Evolutionary conservation across 2,113 vertebrate genomes (phyloP).

Genomic region (Rhinogobius similis): DNA sequence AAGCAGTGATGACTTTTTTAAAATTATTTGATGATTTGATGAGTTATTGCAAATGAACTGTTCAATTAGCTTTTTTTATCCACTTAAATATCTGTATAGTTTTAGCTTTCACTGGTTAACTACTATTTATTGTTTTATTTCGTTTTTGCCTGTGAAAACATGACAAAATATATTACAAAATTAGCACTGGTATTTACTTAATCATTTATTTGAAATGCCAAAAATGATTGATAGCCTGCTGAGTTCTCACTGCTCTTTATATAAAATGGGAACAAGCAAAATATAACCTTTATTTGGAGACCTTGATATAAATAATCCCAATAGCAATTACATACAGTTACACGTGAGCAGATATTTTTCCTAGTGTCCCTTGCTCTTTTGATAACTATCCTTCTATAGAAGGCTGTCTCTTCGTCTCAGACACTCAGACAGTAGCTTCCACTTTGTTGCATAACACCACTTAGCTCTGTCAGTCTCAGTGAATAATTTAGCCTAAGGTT

Average conservation of each 20-base stretch:
- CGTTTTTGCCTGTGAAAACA: no score
- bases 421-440: constrained; percentile 23
- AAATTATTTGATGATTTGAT: no score
- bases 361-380: background rate
- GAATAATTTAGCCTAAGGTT: constrained; percentile 71
- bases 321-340: background rate
- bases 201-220: background rate
- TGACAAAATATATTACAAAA: background rate
- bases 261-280: background rate
- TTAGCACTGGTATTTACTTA: background rate
- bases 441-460: constrained; percentile 56
- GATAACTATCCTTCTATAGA: background rate
- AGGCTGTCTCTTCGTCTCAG: constrained; percentile 19
- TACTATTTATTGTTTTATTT: no score
- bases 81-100: no score
- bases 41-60: no score
- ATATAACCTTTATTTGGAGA: background rate
- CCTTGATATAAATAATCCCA: background rate
- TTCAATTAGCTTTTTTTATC: no score
- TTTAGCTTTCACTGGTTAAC: no score
- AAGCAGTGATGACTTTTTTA: no score
- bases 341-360: background rate
- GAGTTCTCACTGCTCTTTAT: background rate
- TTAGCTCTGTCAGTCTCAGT: constrained; percentile 57
- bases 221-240: background rate